phyloP scores from a whole-genome alignment of 2,113 vertebrate species.

The Lepisosteus oculatus region DNA sequence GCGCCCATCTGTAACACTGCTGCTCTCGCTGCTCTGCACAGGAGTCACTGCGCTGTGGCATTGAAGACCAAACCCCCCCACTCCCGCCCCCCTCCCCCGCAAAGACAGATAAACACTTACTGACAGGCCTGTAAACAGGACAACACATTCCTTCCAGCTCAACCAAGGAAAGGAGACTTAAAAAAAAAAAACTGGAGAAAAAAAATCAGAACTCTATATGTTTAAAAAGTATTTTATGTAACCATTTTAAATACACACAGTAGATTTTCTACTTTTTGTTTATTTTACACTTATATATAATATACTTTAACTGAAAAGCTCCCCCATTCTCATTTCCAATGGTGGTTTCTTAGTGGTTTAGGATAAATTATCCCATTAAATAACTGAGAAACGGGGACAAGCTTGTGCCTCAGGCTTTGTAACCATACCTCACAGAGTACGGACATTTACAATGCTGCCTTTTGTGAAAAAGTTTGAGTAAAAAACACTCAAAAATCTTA shows the following conservation, averaged over 20 bases:
- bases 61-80: neutral
- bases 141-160: no score
- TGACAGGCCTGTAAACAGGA: constrained; percentile 49
- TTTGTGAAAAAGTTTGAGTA: constrained; percentile 24
- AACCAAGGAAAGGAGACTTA: neutral
- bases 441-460: constrained; percentile 26
- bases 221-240: constrained; percentile 22
- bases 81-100: constrained; percentile 28
- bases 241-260: constrained; percentile 57
- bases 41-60: no score
- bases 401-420: constrained; percentile 22
- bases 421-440: constrained; percentile 24
- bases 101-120: constrained; percentile 60
- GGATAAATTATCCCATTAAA: constrained; percentile 15
- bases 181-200: constrained; percentile 12
- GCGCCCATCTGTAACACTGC: no score
- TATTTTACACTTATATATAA: constrained; percentile 46
- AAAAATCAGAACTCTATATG: neutral
- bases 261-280: constrained; percentile 52
- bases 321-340: constrained; percentile 35
- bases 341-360: constrained; percentile 32
- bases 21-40: no score
- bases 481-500: constrained; percentile 37
- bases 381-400: constrained; percentile 16
- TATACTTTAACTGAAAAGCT: constrained; percentile 44